Conservation (phyloP, 2,888 invertebrate genomes). For the Ichneumoninae sp. region DNA sequence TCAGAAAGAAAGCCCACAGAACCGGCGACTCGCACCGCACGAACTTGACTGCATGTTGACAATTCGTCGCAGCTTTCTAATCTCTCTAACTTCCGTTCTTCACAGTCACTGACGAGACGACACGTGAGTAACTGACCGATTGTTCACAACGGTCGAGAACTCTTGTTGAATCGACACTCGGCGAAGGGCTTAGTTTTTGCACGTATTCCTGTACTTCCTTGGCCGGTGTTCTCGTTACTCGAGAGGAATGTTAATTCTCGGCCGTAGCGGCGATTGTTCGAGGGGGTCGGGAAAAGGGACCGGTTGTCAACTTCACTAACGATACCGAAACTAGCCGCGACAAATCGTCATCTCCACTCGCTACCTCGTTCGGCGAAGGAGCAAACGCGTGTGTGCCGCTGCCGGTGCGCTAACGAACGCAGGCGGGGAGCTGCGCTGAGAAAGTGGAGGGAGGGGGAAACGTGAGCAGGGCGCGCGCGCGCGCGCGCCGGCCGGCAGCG, state of each 20-base stretch:
- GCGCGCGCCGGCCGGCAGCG: conserved; percentile 8
- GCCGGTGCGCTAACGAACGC: conserved; percentile 65
- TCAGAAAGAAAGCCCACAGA: neutral
- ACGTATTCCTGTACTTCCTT: neutral
- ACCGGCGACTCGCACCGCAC: conserved; percentile 13
- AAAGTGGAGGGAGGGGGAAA: conserved; percentile 10
- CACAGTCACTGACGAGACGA: conserved; percentile 5
- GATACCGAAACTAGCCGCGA: conserved; percentile 14
- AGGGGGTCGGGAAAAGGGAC: neutral
- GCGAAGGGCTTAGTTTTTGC: neutral
- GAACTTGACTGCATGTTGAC: conserved; percentile 55
- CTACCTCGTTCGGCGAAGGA: conserved; percentile 72
- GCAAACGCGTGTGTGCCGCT: conserved; percentile 74
- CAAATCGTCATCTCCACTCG: conserved; percentile 17
- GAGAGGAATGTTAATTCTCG: neutral
- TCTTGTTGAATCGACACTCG: neutral
- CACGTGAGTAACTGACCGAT: neutral
- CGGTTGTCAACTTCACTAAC: conserved; percentile 24
- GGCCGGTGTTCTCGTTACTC: neutral
- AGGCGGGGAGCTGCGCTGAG: conserved; percentile 44
- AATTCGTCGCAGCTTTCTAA: neutral
- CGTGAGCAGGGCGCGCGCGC: neutral
- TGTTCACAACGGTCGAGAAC: neutral
- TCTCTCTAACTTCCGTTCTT: neutral
- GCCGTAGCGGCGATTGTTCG: neutral